phyloP scores from a whole-genome alignment of 2,888 invertebrate genomes.

The Ophion ventricosus region DNA sequence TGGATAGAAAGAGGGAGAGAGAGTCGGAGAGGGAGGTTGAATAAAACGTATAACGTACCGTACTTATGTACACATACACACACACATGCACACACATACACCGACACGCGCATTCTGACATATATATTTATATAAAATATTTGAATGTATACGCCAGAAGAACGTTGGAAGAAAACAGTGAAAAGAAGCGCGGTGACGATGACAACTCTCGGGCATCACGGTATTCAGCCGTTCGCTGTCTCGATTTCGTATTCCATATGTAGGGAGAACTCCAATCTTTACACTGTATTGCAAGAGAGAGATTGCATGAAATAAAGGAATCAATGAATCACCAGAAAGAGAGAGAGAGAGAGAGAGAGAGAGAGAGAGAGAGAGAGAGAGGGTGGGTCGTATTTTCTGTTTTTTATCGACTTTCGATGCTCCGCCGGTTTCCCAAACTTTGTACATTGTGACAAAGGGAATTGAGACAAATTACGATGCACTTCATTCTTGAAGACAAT shows the following conservation, averaged over 20 bases:
- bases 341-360: neutral
- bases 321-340: neutral
- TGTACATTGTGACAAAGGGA: too few relatives aligned
- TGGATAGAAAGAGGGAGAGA: conserved; percentile 8
- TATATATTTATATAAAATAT: conserved; percentile 9
- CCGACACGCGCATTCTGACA: neutral
- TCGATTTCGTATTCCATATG: conserved; percentile 49
- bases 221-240: conserved; percentile 47
- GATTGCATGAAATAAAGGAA: neutral
- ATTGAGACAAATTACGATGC: too few relatives aligned
- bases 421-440: too few relatives aligned
- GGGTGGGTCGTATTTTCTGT: neutral
- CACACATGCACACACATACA: conserved; percentile 17
- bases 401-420: too few relatives aligned
- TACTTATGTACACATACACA: conserved; percentile 15
- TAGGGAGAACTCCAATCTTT: conserved; percentile 12
- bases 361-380: neutral
- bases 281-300: conserved; percentile 31
- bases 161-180: conserved; percentile 33
- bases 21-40: conserved; percentile 31
- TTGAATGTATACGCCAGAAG: conserved; percentile 23
- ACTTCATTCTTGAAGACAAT: too few relatives aligned
- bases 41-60: conserved; percentile 42
- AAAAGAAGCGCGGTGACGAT: conserved; percentile 50
- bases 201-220: conserved; percentile 47